Evolutionary conservation across 2,888 invertebrate species (phyloP), one percentile per base, ranked within the genome.

Genomic region (Philonicus albiceps): DNA sequence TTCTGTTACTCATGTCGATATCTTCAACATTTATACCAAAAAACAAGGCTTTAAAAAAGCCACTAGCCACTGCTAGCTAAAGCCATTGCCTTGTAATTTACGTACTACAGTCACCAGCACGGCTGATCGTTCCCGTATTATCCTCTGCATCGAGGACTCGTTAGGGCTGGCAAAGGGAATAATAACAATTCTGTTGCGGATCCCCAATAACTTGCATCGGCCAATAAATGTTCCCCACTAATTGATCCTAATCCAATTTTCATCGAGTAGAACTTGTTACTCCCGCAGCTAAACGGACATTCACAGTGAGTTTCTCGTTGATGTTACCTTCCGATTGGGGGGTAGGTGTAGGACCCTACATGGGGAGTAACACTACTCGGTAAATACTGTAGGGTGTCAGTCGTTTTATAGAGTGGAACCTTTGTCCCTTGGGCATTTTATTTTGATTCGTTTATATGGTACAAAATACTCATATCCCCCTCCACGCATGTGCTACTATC

Each of bases 221-320:
- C 30, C 73, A 73, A 73, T 83, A 83, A 84, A 72, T 43, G 84
- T 27, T 73, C 43, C 31, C 6, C 84, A 84, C 73, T 84, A 84
- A 84, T 84, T 84, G 84, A 84, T 34, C 84, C 72, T 84, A 84
- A 84, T 84, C 84, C 84, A 84, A 84, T 84, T 84, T 84, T 73
- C 84, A 84, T 40, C 73, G 30, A 34, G 43, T 72, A 73, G 43
- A 37, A 84, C 43, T 84, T 73, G 84, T 73, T 84, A 73, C 55
- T n/a, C 34, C 34, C 55, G 34, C 19, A 7, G 64, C 64, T 27
- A 19, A 31, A 22, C 31, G 27, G 74, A 7, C 30, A 13, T 74
- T 74, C 27, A 64, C 64, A 22, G 74, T 3, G 34, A 74, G 37
- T 19, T 74, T 8, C 37, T 19, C 74, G 37, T 74, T 74, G 31